Base-by-base conservation (phyloP, 2,113 vertebrate genomes). In the Typhlomys cinereus region DNA sequence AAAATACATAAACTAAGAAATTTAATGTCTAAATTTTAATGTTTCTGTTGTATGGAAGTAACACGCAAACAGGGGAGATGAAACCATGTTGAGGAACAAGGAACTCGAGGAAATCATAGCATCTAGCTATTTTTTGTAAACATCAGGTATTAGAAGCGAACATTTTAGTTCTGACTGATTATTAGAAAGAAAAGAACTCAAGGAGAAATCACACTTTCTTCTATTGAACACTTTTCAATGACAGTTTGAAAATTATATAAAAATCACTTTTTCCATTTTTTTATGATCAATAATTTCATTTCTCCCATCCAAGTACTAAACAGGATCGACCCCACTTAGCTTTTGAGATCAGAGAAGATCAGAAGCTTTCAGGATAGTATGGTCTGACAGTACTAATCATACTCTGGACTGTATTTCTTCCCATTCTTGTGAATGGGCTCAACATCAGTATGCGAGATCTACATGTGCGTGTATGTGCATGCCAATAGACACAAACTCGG, bases 1-100 rank as follows among this genome's bases (percentile, higher is more conserved):
- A 93, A n/a, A 95, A 66, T 66, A 50, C 34, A 75, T 83, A 87
- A 54, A 62, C 86, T 74, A 46, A 78, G 92, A 82, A 78, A 57
- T 61, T 29, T 66, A 79, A 29, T 69, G 57, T 67, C 59, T 95
- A 73, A n/a, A 88, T 70, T 95, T 87, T 67, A 64, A 79, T 88
- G 69, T 78, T 92, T 70, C 25, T 88, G 61, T 76, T 74, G 15
- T 81, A 78, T 59, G 10, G 76, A 64, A 89, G 27, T 88, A 91
- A 74, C 52, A 83, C 80, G 59, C 57, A 88, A 59, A 92, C 25
- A 62, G 2, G 10, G 29, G 6, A 34, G 46, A 4, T 61, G 8
- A 81, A 91, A 36, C 85, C 67, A 75, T 27, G 20, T 91, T 85
- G 94, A 88, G 67, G 36, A 93, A 91, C 69, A 57, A 83, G 93